These are phyloP conservation scores for Battus philenor DNA, from an alignment of 1,140 invertebrate genomes.

Conservation along the genomic window DNA sequence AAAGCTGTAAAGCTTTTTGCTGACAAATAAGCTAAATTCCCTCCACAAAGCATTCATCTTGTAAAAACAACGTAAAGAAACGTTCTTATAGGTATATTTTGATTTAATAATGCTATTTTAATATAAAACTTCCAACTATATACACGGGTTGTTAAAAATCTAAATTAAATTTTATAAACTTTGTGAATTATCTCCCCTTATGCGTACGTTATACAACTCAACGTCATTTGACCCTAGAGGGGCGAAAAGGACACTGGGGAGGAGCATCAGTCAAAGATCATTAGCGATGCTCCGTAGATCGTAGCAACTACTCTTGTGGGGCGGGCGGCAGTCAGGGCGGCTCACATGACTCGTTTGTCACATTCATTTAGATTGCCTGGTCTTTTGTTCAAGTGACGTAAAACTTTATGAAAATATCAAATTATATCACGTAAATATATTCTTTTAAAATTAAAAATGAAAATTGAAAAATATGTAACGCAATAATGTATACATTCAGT, in stretches of 20 bases:
- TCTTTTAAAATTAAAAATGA: no score
- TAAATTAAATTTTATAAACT: neutral
- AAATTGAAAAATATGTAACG: no score
- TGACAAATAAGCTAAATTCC: no score
- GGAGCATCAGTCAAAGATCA: constrained; percentile 28
- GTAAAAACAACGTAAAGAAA: no score
- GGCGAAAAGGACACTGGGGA: neutral
- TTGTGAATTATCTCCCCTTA: no score
- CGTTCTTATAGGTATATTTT: neutral
- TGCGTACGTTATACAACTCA: no score
- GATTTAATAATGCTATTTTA: neutral
- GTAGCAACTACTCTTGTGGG: constrained; percentile 19
- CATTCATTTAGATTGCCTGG: constrained; percentile 2
- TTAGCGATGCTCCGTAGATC: constrained; percentile 22
- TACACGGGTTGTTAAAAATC: neutral
- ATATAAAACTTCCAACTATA: neutral
- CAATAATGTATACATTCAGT: no score
- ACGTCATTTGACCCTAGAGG: neutral
- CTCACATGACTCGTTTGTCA: constrained; percentile 22
- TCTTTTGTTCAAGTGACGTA: no score
- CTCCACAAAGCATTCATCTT: neutral
- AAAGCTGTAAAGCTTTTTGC: no score
- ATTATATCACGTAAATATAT: no score
- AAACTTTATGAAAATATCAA: no score
- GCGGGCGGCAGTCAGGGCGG: neutral